Evolutionary conservation across 2,888 invertebrate species (phyloP).

Genomic region (Lasioglossum malachurum): DNA sequence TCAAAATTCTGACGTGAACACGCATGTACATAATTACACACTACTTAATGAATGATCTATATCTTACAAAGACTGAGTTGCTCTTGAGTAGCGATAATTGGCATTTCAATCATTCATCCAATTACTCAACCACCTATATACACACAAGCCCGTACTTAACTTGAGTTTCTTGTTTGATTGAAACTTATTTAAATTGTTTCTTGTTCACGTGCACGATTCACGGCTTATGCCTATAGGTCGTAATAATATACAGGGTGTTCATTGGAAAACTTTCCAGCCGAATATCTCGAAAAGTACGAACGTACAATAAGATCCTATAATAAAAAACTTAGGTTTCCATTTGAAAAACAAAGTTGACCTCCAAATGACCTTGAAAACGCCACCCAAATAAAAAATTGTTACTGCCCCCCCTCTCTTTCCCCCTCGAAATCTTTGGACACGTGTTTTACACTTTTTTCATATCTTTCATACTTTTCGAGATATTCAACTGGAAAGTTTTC

Average conservation of each 20-base stretch:
- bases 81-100: slow-evolving; percentile 25
- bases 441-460: no score
- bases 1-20: slow-evolving; percentile 5
- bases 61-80: slow-evolving; percentile 55
- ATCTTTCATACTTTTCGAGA: no score
- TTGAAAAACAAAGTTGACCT: no score
- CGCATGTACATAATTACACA: slow-evolving; percentile 15
- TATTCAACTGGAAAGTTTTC: no score
- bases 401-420: no score
- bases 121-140: not conserved
- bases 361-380: no score
- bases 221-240: slow-evolving; percentile 50
- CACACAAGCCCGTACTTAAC: not conserved
- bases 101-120: not conserved
- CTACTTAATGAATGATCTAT: slow-evolving; percentile 30
- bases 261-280: no score
- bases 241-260: not conserved
- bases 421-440: no score
- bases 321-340: no score
- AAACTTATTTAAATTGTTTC: not conserved
- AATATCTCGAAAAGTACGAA: no score
- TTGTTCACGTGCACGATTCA: not conserved
- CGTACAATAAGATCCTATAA: no score
- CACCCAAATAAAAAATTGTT: no score
- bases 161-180: not conserved